Evolutionary conservation across 92 coral and sea anemone genomes (phyloP).

Genomic region (Ricordea florida): DNA sequence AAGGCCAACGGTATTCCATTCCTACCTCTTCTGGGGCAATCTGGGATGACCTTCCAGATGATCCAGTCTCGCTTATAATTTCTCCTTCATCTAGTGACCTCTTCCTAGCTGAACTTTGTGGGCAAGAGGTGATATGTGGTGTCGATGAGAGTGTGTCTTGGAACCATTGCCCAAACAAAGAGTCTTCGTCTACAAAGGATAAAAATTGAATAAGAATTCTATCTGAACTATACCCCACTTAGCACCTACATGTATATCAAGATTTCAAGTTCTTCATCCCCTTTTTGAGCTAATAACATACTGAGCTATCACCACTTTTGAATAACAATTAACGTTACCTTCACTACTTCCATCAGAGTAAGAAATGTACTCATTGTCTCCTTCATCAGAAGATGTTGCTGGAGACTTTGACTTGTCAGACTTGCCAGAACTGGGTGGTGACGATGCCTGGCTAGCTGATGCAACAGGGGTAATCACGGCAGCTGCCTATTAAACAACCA

Average conservation of each 20-base stretch:
- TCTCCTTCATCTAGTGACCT: constrained; percentile 45
- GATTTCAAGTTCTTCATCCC: not conserved
- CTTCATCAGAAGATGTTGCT: constrained; percentile 80
- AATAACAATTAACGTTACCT: constrained; percentile 31
- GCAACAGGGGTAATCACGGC: constrained; percentile 45
- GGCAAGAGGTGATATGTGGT: constrained; percentile 5
- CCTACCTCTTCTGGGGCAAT: constrained; percentile 71
- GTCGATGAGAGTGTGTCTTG: constrained; percentile 59
- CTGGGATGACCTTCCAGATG: constrained; percentile 48
- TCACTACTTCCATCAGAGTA: constrained; percentile 92
- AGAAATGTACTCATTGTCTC: constrained; percentile 83
- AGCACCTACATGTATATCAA: not conserved
- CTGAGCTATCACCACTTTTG: not conserved
- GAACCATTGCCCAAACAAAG: constrained; percentile 87
- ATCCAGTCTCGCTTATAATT: constrained; percentile 27
- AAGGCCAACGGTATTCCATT: too few species aligned
- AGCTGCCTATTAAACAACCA: constrained; percentile 42
- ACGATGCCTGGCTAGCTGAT: constrained; percentile 24
- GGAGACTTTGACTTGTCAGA: constrained; percentile 68
- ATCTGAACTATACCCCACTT: too few species aligned
- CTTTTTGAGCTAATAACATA: not conserved
- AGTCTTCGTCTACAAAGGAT: constrained; percentile 71
- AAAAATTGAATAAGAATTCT: not conserved
- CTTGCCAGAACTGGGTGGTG: constrained; percentile 40
- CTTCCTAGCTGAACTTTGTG: constrained; percentile 44